Evolutionary conservation across 2,797 vertebrate species (phyloP).

Genomic region (Sebastes goodei): DNA sequence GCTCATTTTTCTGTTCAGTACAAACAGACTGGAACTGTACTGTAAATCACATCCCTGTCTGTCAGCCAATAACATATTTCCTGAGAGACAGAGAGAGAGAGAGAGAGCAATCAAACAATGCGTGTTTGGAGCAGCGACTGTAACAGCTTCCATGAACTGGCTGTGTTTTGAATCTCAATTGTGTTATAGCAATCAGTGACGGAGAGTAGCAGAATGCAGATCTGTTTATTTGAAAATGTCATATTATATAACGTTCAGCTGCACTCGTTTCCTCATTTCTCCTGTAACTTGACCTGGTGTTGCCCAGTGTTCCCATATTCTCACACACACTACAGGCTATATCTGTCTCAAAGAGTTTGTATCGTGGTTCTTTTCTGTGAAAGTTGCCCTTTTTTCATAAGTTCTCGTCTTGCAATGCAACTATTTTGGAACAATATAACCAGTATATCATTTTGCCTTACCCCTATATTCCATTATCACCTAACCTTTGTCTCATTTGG

Average conservation of each 20-base stretch:
- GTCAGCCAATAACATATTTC: conserved; percentile 29
- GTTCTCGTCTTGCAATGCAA: background rate
- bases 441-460: background rate
- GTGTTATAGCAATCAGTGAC: conserved; percentile 58
- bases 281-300: conserved; percentile 36
- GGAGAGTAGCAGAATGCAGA: conserved; percentile 38
- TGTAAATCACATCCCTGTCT: conserved; percentile 45
- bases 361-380: background rate
- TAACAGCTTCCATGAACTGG: conserved; percentile 4
- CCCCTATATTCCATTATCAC: conserved; percentile 25
- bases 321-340: conserved; percentile 8
- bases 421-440: conserved; percentile 11
- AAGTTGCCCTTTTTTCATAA: background rate
- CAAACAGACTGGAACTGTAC: conserved; percentile 37
- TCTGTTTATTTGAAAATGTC: conserved; percentile 67
- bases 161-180: conserved; percentile 29
- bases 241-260: conserved; percentile 37
- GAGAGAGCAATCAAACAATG: conserved; percentile 37
- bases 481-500: conserved; percentile 1
- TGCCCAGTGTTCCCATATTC: conserved; percentile 20
- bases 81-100: background rate
- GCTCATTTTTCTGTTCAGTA: conserved; percentile 11
- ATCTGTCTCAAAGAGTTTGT: conserved; percentile 6
- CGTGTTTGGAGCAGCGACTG: conserved; percentile 22
- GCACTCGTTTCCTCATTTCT: conserved; percentile 34